Conservation (phyloP, 2,888 invertebrate species). For the Biston stratarius region DNA sequence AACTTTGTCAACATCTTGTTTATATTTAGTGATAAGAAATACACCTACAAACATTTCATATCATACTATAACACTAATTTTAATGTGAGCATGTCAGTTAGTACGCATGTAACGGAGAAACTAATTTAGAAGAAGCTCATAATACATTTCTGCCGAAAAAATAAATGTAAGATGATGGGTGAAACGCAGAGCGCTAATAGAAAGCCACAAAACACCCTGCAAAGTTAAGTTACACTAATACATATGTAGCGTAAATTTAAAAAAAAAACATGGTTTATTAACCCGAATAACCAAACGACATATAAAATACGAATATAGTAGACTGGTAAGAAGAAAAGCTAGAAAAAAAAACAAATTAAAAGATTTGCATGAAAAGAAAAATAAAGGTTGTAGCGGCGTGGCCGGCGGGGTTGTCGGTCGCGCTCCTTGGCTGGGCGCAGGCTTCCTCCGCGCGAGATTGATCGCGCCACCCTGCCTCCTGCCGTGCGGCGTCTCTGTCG, state of each 20-base stretch:
- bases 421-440: slow-evolving; percentile 51
- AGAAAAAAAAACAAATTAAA: not conserved
- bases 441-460: slow-evolving; percentile 75
- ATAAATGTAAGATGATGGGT: no score
- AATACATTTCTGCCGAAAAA: no score
- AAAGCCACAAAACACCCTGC: no score
- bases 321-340: not conserved
- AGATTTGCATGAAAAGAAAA: slow-evolving; percentile 26
- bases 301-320: not conserved
- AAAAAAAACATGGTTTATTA: not conserved
- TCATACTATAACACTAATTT: no score
- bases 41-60: not conserved
- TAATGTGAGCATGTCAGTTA: no score
- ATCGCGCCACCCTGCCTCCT: slow-evolving; percentile 57
- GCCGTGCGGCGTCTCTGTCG: slow-evolving; percentile 65
- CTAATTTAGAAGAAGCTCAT: no score
- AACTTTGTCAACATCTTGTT: not conserved
- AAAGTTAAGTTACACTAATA: not conserved
- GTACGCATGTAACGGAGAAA: no score
- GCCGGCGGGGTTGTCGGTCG: slow-evolving; percentile 25
- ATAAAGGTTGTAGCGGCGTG: slow-evolving; percentile 37
- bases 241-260: not conserved
- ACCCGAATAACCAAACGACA: not conserved
- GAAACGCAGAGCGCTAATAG: no score
- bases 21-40: no score